Evolutionary conservation across 1,140 invertebrate species (phyloP).

Genomic region (Lepidurus arcticus): DNA sequence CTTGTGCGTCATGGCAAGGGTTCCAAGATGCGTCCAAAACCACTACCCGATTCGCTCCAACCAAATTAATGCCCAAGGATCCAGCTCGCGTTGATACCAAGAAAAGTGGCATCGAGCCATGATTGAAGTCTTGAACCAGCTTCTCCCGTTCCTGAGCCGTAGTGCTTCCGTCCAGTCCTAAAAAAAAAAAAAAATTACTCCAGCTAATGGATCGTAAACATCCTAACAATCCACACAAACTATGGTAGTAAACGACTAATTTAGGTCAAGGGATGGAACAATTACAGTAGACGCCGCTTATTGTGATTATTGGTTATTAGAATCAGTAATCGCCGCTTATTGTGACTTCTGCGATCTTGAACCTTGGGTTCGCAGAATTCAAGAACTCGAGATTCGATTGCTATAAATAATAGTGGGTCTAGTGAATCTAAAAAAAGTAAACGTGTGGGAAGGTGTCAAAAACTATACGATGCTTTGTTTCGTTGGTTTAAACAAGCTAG

Average conservation of each 20-base stretch:
- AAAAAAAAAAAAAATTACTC: constrained; percentile 36
- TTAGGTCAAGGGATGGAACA: neutral
- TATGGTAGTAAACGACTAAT: constrained; percentile 8
- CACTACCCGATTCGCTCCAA: constrained; percentile 93
- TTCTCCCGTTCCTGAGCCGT: constrained; percentile 88
- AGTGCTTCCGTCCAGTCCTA: constrained; percentile 89
- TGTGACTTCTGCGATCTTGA: too few species aligned
- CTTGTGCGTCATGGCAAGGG: constrained; percentile 98
- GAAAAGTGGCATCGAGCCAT: constrained; percentile 82
- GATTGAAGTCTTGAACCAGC: constrained; percentile 96
- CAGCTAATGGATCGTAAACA: too few species aligned
- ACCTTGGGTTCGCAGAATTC: too few species aligned
- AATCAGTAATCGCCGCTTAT: too few species aligned
- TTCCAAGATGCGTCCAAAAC: constrained; percentile 99
- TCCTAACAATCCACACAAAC: constrained; percentile 33
- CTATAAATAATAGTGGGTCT: too few species aligned
- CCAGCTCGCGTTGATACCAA: constrained; percentile 96
- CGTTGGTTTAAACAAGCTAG: too few species aligned
- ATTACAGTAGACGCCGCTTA: too few species aligned
- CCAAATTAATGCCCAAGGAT: constrained; percentile 94
- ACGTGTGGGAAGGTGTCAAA: too few species aligned
- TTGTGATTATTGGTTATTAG: too few species aligned
- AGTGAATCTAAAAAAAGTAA: too few species aligned
- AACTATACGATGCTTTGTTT: too few species aligned
- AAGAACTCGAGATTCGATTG: too few species aligned